These are phyloP conservation scores for Aplocera efformata DNA, from an alignment of 2,888 invertebrate genomes.

Conservation along the genomic window DNA sequence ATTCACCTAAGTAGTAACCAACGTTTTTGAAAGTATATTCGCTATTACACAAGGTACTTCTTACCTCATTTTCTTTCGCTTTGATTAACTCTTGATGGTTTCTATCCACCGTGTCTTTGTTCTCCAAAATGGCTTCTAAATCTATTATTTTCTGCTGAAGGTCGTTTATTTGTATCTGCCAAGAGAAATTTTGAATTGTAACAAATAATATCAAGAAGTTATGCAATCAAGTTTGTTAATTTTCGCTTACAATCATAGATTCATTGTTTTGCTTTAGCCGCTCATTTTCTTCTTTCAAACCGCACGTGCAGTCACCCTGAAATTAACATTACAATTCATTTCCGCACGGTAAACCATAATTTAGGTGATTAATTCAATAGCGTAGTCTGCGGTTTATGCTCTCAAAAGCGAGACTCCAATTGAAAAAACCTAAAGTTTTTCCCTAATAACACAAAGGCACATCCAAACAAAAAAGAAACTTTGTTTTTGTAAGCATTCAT, in stretches of 20 bases:
- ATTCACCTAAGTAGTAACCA: too few species aligned
- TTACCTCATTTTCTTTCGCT: conserved; percentile 48
- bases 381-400: too few species aligned
- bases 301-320: conserved; percentile 58
- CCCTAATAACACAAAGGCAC: too few species aligned
- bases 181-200: neutral
- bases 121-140: conserved; percentile 38
- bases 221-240: too few species aligned
- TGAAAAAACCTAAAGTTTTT: too few species aligned
- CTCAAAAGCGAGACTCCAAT: too few species aligned
- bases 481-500: conserved; percentile 4
- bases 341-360: too few species aligned
- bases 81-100: conserved; percentile 34
- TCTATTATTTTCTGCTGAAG: conserved; percentile 35
- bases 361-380: too few species aligned
- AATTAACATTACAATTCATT: conserved; percentile 11
- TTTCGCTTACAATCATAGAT: conserved; percentile 35
- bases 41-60: too few species aligned
- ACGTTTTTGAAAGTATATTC: too few species aligned
- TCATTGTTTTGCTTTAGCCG: conserved; percentile 44
- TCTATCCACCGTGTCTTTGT: conserved; percentile 33
- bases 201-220: too few species aligned
- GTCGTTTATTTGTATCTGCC: conserved; percentile 31
- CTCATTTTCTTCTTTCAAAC: conserved; percentile 48
- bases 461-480: too few species aligned